Percentiles rank a stretch among this genome's conserved stretches.
phyloP scores from a whole-genome alignment of 2,113 vertebrate species.

The Scomber scombrus region DNA sequence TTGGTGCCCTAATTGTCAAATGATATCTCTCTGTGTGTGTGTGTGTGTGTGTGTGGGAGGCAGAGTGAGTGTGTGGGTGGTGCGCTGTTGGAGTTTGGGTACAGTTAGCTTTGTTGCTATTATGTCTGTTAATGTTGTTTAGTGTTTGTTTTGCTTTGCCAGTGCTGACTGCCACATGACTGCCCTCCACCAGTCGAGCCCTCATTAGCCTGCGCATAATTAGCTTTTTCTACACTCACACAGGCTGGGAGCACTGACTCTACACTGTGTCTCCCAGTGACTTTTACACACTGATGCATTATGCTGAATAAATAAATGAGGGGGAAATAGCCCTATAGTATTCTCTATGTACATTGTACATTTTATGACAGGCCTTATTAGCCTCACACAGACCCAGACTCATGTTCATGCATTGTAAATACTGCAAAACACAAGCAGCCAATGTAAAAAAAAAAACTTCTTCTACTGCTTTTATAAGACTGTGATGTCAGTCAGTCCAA shows the following conservation, averaged over 20 bases:
- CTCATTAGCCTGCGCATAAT: constrained; percentile 50
- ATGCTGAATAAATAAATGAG: constrained; percentile 1
- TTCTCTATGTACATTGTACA: no score
- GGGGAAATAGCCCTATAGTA: not conserved
- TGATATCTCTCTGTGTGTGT: not conserved
- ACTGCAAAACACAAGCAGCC: not conserved
- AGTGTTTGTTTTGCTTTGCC: constrained; percentile 39
- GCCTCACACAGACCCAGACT: no score
- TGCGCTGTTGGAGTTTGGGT: not conserved
- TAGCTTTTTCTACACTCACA: constrained; percentile 22
- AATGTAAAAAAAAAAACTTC: no score
- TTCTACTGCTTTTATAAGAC: no score
- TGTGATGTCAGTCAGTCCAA: no score
- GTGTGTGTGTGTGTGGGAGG: not conserved
- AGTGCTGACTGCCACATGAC: not conserved
- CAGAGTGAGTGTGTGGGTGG: not conserved
- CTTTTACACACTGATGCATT: constrained; percentile 29
- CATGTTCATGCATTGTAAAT: no score
- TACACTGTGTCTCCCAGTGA: constrained; percentile 4
- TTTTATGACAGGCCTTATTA: no score
- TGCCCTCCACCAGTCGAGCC: constrained; percentile 36
- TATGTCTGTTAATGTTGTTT: constrained; percentile 37
- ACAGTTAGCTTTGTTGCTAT: not conserved
- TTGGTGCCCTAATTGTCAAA: not conserved
- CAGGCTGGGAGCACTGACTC: not conserved